Conservation (phyloP, 2,888 invertebrate species). For the Torymus aiolomorphi region DNA sequence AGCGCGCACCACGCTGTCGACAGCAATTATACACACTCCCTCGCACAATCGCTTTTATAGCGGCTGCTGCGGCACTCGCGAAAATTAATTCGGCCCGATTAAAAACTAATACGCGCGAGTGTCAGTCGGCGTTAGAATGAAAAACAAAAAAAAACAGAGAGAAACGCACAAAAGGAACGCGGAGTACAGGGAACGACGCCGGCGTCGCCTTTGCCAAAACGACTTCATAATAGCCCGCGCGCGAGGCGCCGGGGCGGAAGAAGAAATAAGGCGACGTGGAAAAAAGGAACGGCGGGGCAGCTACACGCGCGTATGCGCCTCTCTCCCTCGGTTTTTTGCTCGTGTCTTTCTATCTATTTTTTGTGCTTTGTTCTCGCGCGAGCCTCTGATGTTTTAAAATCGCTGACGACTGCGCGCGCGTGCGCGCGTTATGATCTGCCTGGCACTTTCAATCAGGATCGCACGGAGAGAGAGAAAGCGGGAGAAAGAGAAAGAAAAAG, state of each 20-base stretch:
- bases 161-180: background rate
- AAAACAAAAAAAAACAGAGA: background rate
- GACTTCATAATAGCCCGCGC: slow-evolving; percentile 31
- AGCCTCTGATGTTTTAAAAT: slow-evolving; percentile 14
- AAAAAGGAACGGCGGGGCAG: background rate
- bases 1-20: too few species aligned
- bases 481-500: too few species aligned
- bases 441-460: too few species aligned
- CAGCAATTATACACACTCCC: too few species aligned
- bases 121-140: slow-evolving; percentile 21
- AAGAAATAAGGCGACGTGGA: slow-evolving; percentile 34
- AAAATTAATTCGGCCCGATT: slow-evolving; percentile 43
- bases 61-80: slow-evolving; percentile 40
- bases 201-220: slow-evolving; percentile 42
- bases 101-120: slow-evolving; percentile 39
- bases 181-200: background rate
- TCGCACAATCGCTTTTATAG: too few species aligned
- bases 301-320: background rate
- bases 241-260: slow-evolving; percentile 44
- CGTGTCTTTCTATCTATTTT: slow-evolving; percentile 22
- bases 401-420: background rate
- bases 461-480: too few species aligned
- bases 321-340: background rate
- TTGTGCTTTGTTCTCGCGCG: slow-evolving; percentile 10
- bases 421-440: too few species aligned